A percentile compares a stretch with the other conserved stretches of the same genome.
Evolutionary conservation across 2,113 vertebrate genomes (phyloP).

Genomic region (Oreochromis tanganicae): DNA sequence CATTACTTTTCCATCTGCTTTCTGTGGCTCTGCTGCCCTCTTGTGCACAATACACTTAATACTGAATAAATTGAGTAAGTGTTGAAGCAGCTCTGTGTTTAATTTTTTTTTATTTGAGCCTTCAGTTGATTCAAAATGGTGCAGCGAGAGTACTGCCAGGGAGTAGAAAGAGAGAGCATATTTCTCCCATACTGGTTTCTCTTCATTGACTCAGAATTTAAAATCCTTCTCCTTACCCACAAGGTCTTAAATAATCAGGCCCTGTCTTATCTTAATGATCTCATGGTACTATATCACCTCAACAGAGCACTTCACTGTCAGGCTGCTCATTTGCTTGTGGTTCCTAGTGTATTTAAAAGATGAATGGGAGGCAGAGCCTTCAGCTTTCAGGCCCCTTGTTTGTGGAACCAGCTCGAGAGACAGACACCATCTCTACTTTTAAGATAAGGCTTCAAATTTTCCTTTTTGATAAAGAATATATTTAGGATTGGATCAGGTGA

Average conservation of each 20-base stretch:
- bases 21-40: conserved; percentile 29
- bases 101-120: not conserved
- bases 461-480: not conserved
- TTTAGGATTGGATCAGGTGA: rapidly evolving
- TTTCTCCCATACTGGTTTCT: not conserved
- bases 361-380: not conserved
- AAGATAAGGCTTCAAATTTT: not conserved
- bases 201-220: not conserved
- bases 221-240: not conserved
- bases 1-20: not conserved
- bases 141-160: not conserved
- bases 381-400: not conserved
- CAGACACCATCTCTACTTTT: not conserved
- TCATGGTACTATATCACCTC: not conserved
- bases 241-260: not conserved
- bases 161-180: not conserved
- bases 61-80: not conserved
- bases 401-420: not conserved
- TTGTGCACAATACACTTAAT: not conserved
- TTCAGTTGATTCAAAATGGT: not conserved
- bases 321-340: not conserved
- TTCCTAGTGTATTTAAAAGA: not conserved
- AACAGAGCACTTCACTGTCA: not conserved
- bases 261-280: not conserved
- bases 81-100: not conserved